Evolutionary conservation across 2,797 vertebrate genomes (phyloP).

Genomic region (Podarcis siculus): DNA sequence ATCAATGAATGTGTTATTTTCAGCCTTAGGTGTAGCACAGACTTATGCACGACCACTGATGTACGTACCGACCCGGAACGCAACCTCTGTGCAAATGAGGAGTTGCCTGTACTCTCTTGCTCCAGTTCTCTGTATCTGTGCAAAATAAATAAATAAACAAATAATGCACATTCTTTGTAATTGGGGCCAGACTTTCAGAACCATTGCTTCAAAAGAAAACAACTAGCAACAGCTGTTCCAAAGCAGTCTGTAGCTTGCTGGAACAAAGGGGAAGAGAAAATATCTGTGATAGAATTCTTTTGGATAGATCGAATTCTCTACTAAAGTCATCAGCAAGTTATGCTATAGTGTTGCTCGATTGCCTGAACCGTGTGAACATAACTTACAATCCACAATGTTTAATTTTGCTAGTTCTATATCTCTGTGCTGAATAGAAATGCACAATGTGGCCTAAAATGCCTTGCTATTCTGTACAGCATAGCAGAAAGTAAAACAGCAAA

Average conservation of each 20-base stretch:
- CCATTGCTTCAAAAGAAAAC: conserved; percentile 1
- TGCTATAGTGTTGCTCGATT: not conserved
- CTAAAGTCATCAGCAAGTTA: not conserved
- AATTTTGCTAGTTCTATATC: not conserved
- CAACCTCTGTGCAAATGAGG: no score
- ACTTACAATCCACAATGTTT: not conserved
- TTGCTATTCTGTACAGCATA: not conserved
- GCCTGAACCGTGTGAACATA: not conserved
- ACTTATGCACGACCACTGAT: no score
- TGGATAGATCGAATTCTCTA: not conserved
- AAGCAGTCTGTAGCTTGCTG: not conserved
- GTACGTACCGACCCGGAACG: no score
- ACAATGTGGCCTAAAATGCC: not conserved
- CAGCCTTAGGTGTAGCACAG: no score
- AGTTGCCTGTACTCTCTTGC: no score
- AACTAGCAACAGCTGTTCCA: not conserved
- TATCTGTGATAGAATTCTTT: not conserved
- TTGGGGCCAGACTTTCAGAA: not conserved
- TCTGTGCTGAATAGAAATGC: not conserved
- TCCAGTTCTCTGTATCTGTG: not conserved
- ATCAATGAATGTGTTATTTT: no score
- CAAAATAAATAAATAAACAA: not conserved
- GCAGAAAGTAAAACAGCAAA: conserved; percentile 6
- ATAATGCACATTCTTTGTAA: not conserved
- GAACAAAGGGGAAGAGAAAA: not conserved